Base-by-base conservation (phyloP, 2,113 vertebrate genomes). In the Ibidorhyncha struthersii region DNA sequence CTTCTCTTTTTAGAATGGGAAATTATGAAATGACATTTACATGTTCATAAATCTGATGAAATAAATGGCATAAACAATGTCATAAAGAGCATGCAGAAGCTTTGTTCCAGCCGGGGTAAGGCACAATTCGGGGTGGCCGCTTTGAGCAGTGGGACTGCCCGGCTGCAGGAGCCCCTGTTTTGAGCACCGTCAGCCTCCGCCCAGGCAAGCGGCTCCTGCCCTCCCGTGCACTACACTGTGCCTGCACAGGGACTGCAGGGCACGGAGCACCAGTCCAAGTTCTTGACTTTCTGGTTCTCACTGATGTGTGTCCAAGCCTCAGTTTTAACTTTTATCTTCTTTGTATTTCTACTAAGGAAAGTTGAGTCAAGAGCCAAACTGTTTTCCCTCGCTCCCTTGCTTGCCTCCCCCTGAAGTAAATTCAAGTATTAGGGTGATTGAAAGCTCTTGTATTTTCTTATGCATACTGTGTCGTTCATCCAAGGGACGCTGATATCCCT, bases 371-470 rank as follows among this genome's bases (percentile, higher is more conserved):
- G 32, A 70, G 36, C 41, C 43, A 70, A 6, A 4, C 38, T 43
- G 8, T 10, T 61, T 56, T 26, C n/a, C 26, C 30, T 62, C 40
- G 14, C 21, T 38, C 56, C 50, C 50, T 32, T 34, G 45, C 79
- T 55, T n/a, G 14, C 61, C n/a, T 32, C 32, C 23, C n/a, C 18
- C 7, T 5, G 0, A 27, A 30, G n/a, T 30, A 83, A n/a, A 32
- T 34, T 59, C 0, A 3, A 34, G n/a, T 43, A 17, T 59, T 34
- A 9, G 26, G 72, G 50, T 1, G 2, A 40, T 14, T 0, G 8
- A 23, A 36, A 36, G 36, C 27, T 13, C 45, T n/a, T 40, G 19
- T 36, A 4, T 84, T 65, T 76, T n/a, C 27, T 30, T n/a, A 5
- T 4, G 14, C 11, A 4, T 14, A 4, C 38, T 0, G 6, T 21